phyloP scores from a whole-genome alignment of 2,797 vertebrate species.

The Lutjanus argentimaculatus region DNA sequence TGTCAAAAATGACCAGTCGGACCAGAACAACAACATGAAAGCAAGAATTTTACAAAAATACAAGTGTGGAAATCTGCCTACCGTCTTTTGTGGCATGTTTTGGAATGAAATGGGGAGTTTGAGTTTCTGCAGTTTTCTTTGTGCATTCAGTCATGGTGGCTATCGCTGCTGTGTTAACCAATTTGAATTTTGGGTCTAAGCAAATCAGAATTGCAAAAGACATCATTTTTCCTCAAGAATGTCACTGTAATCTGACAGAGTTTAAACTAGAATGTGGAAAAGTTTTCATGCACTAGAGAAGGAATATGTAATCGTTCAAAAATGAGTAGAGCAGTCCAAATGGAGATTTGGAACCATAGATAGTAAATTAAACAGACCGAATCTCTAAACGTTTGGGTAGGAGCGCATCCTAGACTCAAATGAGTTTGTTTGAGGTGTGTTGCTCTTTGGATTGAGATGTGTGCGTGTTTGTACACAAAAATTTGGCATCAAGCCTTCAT shows the following conservation, averaged over 20 bases:
- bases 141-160: slow-evolving; percentile 15
- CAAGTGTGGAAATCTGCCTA: background rate
- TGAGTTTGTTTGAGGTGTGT: too few species aligned
- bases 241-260: background rate
- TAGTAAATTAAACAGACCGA: too few species aligned
- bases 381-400: too few species aligned
- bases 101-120: slow-evolving; percentile 14
- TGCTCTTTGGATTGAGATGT: too few species aligned
- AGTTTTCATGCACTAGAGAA: background rate
- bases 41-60: background rate
- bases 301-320: too few species aligned
- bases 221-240: background rate
- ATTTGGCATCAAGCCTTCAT: too few species aligned
- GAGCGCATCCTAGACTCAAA: too few species aligned
- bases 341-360: too few species aligned
- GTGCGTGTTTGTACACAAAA: too few species aligned
- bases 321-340: too few species aligned
- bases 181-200: slow-evolving; percentile 42
- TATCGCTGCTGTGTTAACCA: slow-evolving; percentile 37
- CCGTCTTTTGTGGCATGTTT: slow-evolving; percentile 7
- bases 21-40: slow-evolving; percentile 16
- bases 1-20: slow-evolving; percentile 53
- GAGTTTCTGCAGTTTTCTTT: slow-evolving; percentile 41
- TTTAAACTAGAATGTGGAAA: slow-evolving; percentile 3
- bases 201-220: slow-evolving; percentile 22